Base-by-base conservation (phyloP, 2,888 invertebrate genomes). In the Hypomecis punctinalis region DNA sequence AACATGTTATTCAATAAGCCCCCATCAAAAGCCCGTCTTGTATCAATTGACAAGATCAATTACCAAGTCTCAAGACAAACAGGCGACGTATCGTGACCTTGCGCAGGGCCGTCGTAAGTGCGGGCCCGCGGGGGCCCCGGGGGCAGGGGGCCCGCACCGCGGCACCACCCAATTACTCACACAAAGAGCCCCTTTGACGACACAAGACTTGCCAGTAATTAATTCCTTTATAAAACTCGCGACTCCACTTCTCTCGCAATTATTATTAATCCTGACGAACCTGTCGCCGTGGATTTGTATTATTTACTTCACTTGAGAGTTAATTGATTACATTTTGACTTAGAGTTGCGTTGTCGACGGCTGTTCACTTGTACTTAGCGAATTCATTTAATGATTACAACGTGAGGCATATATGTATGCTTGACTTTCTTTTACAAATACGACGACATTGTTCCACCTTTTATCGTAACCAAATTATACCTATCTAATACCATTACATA, bases 221-320 rank as follows among this genome's bases (percentile, higher is more conserved):
- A 73, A 71, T 70, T 70, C 70, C 67, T 70, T 70, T 66, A 67
- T 67, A 68, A 69, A 68, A 68, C 65, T 62, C 60, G 55, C 64
- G 65, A 61, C 63, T 67, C 63, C 47, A 66, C 68, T 68, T 65
- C 65, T 42, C 61, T 58, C 67, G 57, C 59, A 68, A 69, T 69
- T 56, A 56, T 56, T 47, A 56, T 56, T 71, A 71, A 66, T 67
- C 57, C 59, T 46, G 56, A 60, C 55, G 48, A 63, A 40, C 57
- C 58, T 69, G 60, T 64, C 61, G 36, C 40, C 42, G 48, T 33
- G 42, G 58, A 60, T 61, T 63, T 63, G 56, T 63, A 55, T 63
- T 63, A 67, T 67, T 67, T 61, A 63, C 51, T 45, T 61, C 52
- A 49, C 60, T 47, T 52, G 23, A 39, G 40, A 59, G 42, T 52